Conservation (phyloP, 1,140 invertebrate genomes). For the Diploscapter pachys region DNA sequence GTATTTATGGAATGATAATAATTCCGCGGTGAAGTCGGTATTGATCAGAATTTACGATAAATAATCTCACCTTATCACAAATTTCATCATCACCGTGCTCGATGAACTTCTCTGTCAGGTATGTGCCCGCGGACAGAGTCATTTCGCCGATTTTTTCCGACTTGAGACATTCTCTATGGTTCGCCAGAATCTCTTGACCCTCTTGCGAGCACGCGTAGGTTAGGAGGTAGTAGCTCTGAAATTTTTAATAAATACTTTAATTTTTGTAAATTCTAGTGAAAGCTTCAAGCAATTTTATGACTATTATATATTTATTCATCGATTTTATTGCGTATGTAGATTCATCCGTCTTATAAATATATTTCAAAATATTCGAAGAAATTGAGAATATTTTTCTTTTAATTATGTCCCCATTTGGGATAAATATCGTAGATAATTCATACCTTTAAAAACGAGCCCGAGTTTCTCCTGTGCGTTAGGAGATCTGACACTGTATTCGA, state of each 20-base stretch:
- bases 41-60: background rate
- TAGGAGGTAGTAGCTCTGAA: constrained; percentile 53
- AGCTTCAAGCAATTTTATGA: no score
- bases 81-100: constrained; percentile 55
- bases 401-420: background rate
- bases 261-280: no score
- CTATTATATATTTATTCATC: no score
- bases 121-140: constrained; percentile 57
- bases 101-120: constrained; percentile 56
- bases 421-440: background rate
- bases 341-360: no score
- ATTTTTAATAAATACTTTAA: background rate
- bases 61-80: constrained; percentile 43
- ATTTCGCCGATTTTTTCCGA: constrained; percentile 57
- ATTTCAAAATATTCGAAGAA: no score
- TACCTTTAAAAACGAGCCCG: constrained; percentile 52
- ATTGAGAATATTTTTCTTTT: background rate
- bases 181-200: constrained; percentile 51
- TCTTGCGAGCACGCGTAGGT: constrained; percentile 56
- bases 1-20: background rate
- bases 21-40: background rate
- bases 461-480: constrained; percentile 55
- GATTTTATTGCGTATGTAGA: no score
- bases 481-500: constrained; percentile 58
- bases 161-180: constrained; percentile 51